These are phyloP conservation scores for Trichogramma pretiosum DNA, from an alignment of 1,140 invertebrate species.

Conservation along the genomic window DNA sequence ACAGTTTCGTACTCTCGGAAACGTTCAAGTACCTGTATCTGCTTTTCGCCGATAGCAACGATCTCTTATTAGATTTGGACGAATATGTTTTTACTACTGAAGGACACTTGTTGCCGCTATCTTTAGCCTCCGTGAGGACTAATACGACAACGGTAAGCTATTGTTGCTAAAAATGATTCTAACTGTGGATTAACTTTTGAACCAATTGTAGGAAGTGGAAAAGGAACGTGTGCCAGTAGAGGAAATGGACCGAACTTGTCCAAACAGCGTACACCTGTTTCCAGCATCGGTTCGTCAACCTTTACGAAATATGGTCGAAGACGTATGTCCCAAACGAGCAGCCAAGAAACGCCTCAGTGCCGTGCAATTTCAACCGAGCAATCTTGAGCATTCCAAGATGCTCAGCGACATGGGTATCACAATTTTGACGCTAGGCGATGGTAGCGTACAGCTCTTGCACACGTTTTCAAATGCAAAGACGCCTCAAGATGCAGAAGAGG, in stretches of 20 bases:
- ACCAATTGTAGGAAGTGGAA: slow-evolving; percentile 50
- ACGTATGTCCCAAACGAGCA: slow-evolving; percentile 60
- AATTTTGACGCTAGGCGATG: slow-evolving; percentile 79
- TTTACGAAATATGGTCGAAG: slow-evolving; percentile 77
- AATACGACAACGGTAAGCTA: slow-evolving; percentile 43
- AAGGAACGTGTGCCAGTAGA: slow-evolving; percentile 40
- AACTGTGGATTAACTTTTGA: slow-evolving; percentile 14
- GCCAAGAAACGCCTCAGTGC: slow-evolving; percentile 56
- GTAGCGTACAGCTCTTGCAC: slow-evolving; percentile 83
- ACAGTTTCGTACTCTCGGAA: slow-evolving; percentile 95
- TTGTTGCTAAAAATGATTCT: slow-evolving; percentile 34
- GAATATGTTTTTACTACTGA: slow-evolving; percentile 97
- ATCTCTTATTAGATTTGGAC: slow-evolving; percentile 84
- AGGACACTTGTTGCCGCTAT: slow-evolving; percentile 88
- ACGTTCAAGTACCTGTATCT: slow-evolving; percentile 97
- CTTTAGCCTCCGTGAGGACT: slow-evolving; percentile 52
- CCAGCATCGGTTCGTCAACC: slow-evolving; percentile 69
- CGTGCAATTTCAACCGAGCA: slow-evolving; percentile 69
- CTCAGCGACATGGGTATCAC: slow-evolving; percentile 91
- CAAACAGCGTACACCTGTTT: slow-evolving; percentile 74
- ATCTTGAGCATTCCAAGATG: slow-evolving; percentile 80
- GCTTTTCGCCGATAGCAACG: slow-evolving; percentile 81
- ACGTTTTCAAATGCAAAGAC: slow-evolving; percentile 74
- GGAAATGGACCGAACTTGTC: slow-evolving; percentile 67
- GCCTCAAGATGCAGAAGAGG: slow-evolving; percentile 80